Conservation (phyloP, 2,113 vertebrate species). For the Lamprotornis superbus region DNA sequence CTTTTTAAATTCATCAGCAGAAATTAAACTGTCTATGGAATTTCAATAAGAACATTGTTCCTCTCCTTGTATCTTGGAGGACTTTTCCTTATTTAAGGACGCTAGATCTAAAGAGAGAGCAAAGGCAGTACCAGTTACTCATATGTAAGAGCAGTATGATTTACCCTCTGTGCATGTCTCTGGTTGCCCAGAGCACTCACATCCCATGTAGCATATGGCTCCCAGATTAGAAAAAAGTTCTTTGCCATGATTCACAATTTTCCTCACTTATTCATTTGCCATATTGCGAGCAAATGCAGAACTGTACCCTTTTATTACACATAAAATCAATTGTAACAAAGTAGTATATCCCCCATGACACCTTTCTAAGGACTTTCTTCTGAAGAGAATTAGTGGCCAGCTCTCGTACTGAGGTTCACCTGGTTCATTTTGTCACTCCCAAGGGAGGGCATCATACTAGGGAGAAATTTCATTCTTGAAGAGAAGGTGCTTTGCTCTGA, state of each 20-base stretch:
- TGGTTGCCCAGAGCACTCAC: background rate
- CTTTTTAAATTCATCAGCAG: background rate
- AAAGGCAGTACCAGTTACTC: background rate
- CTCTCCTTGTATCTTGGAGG: background rate
- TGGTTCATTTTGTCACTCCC: background rate
- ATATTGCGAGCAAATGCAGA: background rate
- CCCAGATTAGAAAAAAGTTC: background rate
- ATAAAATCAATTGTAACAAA: background rate
- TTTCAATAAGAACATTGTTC: background rate
- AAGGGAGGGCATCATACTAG: background rate
- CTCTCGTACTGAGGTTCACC: background rate
- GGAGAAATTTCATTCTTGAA: background rate
- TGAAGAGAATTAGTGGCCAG: background rate
- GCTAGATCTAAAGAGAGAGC: background rate
- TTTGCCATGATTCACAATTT: background rate
- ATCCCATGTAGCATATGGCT: background rate
- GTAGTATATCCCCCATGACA: background rate
- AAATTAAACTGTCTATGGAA: background rate
- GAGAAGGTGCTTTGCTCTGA: background rate
- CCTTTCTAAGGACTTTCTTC: background rate
- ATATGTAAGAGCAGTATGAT: background rate
- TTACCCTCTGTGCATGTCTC: background rate
- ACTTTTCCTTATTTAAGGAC: background rate
- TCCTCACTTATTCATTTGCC: background rate
- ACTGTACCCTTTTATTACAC: background rate